Evolutionary conservation across 2,888 invertebrate genomes (phyloP).

Genomic region (Mesoligia furuncula): DNA sequence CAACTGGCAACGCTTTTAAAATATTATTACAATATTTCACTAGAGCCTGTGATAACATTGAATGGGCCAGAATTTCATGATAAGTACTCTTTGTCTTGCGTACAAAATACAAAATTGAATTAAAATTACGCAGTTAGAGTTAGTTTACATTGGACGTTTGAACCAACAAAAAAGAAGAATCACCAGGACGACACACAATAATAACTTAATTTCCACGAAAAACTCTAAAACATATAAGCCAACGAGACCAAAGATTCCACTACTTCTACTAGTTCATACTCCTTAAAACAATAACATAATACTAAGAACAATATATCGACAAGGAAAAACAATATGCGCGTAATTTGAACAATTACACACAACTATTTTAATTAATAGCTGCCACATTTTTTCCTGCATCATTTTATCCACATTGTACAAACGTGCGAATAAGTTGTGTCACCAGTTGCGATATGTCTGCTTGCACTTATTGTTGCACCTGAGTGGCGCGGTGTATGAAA

Average conservation of each 20-base stretch:
- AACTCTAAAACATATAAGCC: background rate
- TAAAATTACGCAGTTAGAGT: background rate
- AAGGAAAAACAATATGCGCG: constrained; percentile 54
- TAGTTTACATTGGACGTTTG: background rate
- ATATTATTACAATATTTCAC: constrained; percentile 1
- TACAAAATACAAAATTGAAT: background rate
- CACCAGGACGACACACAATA: background rate
- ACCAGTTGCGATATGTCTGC: constrained; percentile 49
- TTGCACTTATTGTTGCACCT: constrained; percentile 46
- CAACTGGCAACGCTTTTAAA: background rate
- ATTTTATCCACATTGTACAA: constrained; percentile 35
- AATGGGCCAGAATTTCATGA: background rate
- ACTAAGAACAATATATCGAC: constrained; percentile 46
- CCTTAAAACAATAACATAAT: constrained; percentile 33
- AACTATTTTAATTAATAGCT: constrained; percentile 36
- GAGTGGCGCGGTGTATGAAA: constrained; percentile 36
- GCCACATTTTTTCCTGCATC: constrained; percentile 41
- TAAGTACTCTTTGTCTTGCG: background rate
- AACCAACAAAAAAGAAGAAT: background rate
- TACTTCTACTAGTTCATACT: background rate
- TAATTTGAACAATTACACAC: constrained; percentile 47
- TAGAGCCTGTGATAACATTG: background rate
- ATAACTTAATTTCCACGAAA: constrained; percentile 1
- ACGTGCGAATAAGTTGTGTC: constrained; percentile 53
- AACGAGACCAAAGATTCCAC: constrained; percentile 2